These are phyloP conservation scores for Vipera ursinii DNA, from an alignment of 2,797 vertebrate species.

Conservation along the genomic window DNA sequence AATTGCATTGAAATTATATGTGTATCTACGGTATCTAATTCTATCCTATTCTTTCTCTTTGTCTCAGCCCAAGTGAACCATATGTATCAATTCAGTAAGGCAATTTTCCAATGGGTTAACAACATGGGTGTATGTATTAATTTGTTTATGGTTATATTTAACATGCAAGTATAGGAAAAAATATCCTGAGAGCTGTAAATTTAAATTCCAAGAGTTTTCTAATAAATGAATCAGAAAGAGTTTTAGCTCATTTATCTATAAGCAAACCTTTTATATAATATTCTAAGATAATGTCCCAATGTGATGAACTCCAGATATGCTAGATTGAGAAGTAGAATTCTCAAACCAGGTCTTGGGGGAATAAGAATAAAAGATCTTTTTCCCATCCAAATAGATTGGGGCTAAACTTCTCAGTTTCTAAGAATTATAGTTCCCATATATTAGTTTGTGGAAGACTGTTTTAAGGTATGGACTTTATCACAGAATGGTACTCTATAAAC, in stretches of 20 bases:
- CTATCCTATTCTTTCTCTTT: neutral
- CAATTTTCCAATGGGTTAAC: neutral
- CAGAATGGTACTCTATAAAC: neutral
- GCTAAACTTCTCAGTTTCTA: neutral
- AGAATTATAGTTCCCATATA: neutral
- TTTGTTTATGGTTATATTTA: neutral
- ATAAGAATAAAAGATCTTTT: neutral
- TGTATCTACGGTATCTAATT: neutral
- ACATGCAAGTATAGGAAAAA: neutral
- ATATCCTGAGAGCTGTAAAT: neutral
- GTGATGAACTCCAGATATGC: neutral
- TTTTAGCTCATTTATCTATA: neutral
- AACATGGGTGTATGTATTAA: neutral
- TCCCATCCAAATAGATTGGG: neutral
- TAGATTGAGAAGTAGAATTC: neutral
- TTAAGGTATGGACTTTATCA: neutral
- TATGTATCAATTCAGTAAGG: neutral
- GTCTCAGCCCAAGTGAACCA: neutral
- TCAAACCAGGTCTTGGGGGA: neutral
- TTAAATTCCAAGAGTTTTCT: neutral
- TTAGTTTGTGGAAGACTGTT: neutral
- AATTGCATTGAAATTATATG: neutral
- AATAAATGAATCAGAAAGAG: neutral
- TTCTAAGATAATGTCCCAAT: neutral
- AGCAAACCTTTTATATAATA: neutral